Conservation (phyloP, 2,797 vertebrate species). For the Micropoecilia bifurca region DNA sequence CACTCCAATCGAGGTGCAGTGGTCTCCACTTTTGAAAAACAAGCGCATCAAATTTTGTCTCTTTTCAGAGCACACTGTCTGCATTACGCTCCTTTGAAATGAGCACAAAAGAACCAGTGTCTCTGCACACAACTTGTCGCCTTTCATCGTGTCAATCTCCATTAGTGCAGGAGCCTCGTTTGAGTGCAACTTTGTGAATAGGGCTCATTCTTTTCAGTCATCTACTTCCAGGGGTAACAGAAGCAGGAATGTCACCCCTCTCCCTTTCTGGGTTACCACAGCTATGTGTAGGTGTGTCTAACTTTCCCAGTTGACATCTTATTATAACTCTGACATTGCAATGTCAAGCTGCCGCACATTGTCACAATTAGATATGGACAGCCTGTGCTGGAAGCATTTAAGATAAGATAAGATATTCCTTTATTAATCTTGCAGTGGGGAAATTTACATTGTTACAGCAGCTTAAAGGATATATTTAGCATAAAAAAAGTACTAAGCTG, state of each 20-base stretch:
- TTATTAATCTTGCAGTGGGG: too few relatives aligned
- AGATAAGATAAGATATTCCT: too few relatives aligned
- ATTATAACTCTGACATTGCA: constrained; percentile 33
- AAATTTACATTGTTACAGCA: too few relatives aligned
- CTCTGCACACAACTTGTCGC: constrained; percentile 73
- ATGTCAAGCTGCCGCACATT: neutral
- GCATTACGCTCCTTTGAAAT: constrained; percentile 49
- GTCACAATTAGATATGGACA: constrained; percentile 13
- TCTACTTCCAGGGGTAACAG: constrained; percentile 63
- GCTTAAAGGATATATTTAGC: neutral
- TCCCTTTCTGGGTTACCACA: constrained; percentile 38
- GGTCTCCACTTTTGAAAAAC: constrained; percentile 61
- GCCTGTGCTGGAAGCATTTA: neutral
- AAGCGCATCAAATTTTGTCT: constrained; percentile 67
- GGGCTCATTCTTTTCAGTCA: constrained; percentile 75
- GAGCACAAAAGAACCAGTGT: constrained; percentile 74
- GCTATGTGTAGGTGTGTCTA: constrained; percentile 39
- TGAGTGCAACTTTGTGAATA: constrained; percentile 77
- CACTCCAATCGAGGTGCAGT: constrained; percentile 56
- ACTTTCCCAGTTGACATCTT: constrained; percentile 49
- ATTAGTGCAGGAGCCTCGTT: constrained; percentile 72
- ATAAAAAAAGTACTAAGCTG: neutral
- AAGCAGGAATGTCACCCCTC: constrained; percentile 64
- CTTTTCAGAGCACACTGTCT: constrained; percentile 62
- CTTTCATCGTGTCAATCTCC: constrained; percentile 76